phyloP scores from a whole-genome alignment of 2,888 invertebrate species.

The Agapostemon virescens region DNA sequence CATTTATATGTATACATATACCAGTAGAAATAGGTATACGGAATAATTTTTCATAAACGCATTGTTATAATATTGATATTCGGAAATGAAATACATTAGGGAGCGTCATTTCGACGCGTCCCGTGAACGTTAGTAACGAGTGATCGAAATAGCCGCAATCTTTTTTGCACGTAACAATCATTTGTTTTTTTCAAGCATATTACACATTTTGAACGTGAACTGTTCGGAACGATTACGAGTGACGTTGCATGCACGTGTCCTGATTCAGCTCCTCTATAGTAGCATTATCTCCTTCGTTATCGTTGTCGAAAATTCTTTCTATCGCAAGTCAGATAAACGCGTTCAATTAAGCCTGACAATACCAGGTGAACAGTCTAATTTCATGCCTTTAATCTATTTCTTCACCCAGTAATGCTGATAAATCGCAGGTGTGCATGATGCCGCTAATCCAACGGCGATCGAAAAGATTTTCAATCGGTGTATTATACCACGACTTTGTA shows the following conservation, averaged over 20 bases:
- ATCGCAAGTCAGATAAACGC: neutral
- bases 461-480: neutral
- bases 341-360: neutral
- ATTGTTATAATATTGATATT: no score
- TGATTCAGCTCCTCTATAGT: neutral
- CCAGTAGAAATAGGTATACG: no score
- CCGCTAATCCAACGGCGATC: neutral
- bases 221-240: neutral
- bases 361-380: neutral
- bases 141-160: neutral
- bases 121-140: no score
- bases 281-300: neutral
- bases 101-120: no score
- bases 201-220: neutral
- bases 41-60: no score
- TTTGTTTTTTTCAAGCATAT: neutral
- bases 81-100: no score
- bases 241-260: neutral
- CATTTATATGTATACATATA: no score
- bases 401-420: constrained; percentile 17
- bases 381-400: neutral
- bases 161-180: neutral
- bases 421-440: constrained; percentile 43
- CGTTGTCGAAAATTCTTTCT: neutral
- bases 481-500: neutral